Percentiles rank a stretch among this genome's conserved stretches.
These are phyloP conservation scores for Dipodomys stephensi DNA, from an alignment of 2,113 vertebrate species.

Conservation along the genomic window DNA sequence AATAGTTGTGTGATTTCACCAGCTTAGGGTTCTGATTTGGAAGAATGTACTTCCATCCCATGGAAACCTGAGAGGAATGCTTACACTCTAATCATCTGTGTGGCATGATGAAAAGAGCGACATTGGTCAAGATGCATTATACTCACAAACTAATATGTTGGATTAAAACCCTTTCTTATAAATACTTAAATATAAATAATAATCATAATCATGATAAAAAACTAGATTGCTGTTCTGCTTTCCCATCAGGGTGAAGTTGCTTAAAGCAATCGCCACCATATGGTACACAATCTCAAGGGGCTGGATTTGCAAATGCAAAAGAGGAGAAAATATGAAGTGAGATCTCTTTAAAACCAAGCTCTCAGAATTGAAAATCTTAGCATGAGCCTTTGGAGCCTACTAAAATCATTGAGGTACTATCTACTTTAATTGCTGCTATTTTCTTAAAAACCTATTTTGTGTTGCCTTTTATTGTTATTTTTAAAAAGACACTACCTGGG, in stretches of 20 bases:
- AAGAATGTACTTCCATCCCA: neutral
- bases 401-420: neutral
- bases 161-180: too few relatives aligned
- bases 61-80: neutral
- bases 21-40: neutral
- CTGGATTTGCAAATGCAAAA: conserved; percentile 15
- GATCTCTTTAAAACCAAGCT: conserved; percentile 9
- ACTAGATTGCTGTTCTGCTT: neutral
- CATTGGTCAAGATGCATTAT: too few relatives aligned
- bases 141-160: too few relatives aligned
- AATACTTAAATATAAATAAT: too few relatives aligned
- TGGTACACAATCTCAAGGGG: neutral
- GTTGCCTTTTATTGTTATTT: neutral
- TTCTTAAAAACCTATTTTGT: conserved; percentile 42
- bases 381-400: neutral
- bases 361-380: neutral
- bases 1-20: neutral
- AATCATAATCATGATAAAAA: too few relatives aligned
- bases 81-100: neutral
- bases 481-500: neutral
- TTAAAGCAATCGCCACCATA: neutral
- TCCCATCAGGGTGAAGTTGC: conserved; percentile 20
- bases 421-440: neutral
- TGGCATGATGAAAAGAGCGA: neutral
- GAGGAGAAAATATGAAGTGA: neutral